Conservation (phyloP, 1,140 invertebrate genomes). For the Cotesia glomerata region DNA sequence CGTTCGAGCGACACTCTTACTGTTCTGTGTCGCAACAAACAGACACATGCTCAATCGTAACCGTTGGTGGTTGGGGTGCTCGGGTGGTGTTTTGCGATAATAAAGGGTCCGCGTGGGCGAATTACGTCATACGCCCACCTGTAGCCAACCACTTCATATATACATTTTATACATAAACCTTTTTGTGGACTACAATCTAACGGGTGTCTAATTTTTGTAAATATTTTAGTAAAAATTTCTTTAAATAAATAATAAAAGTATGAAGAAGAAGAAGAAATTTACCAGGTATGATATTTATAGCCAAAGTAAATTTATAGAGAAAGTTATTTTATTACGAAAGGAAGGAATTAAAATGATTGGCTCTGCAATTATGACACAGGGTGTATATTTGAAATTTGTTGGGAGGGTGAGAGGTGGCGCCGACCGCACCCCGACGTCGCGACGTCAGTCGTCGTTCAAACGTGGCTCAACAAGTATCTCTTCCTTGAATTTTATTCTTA, state of each 20-base stretch:
- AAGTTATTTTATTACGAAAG: neutral
- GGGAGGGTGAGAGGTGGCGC: slow-evolving; percentile 47
- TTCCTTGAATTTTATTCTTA: slow-evolving; percentile 23
- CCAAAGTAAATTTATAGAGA: too few species aligned
- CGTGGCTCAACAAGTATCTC: slow-evolving; percentile 55
- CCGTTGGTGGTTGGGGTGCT: slow-evolving; percentile 27
- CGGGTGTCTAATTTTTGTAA: slow-evolving; percentile 14
- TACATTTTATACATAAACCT: slow-evolving; percentile 30
- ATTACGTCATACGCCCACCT: slow-evolving; percentile 58
- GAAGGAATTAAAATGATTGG: neutral
- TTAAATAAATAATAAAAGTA: too few species aligned
- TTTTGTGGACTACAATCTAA: slow-evolving; percentile 9
- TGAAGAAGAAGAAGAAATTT: neutral
- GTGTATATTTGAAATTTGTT: slow-evolving; percentile 41
- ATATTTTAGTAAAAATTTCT: too few species aligned
- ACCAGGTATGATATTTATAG: too few species aligned
- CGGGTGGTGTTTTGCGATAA: slow-evolving; percentile 36
- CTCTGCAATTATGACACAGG: slow-evolving; percentile 24
- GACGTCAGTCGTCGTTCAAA: slow-evolving; percentile 50
- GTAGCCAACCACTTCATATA: slow-evolving; percentile 36
- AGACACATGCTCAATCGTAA: neutral
- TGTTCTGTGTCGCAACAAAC: slow-evolving; percentile 4
- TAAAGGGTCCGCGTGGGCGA: slow-evolving; percentile 51
- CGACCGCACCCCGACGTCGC: slow-evolving; percentile 54
- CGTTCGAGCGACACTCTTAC: neutral